A percentile compares a stretch with the other conserved stretches of the same genome.
These are phyloP conservation scores for Micropoecilia bifurca DNA, from an alignment of 2,797 vertebrate genomes.

Conservation along the genomic window DNA sequence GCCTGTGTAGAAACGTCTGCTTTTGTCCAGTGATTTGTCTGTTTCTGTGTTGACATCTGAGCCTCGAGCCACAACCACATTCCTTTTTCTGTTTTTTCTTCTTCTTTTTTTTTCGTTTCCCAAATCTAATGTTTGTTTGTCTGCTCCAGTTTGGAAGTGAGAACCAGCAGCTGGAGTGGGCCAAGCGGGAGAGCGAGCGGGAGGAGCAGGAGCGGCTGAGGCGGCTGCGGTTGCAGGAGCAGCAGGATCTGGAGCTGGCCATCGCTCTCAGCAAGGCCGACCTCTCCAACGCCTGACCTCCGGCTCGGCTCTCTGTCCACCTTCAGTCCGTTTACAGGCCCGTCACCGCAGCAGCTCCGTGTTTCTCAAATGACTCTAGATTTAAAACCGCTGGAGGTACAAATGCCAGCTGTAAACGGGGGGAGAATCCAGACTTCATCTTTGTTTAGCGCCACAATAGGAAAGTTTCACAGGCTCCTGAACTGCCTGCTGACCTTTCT, in stretches of 20 bases:
- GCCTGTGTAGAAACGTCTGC: conserved; percentile 25
- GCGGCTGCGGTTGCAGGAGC: conserved; percentile 89
- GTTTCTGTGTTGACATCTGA: conserved; percentile 19
- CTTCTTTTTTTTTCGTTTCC: neutral
- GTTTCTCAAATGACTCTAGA: conserved; percentile 54
- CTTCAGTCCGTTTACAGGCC: conserved; percentile 16
- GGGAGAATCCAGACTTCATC: conserved; percentile 62
- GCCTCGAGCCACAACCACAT: conserved; percentile 2
- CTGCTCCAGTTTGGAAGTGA: conserved; percentile 92
- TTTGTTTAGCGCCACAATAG: conserved; percentile 49
- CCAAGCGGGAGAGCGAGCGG: conserved; percentile 91
- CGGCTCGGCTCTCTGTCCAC: conserved; percentile 17
- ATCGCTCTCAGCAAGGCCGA: conserved; percentile 95
- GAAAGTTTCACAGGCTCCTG: conserved; percentile 39
- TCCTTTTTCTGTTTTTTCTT: neutral
- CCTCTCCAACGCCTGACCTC: conserved; percentile 81
- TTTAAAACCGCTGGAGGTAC: conserved; percentile 63
- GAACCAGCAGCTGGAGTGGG: conserved; percentile 94
- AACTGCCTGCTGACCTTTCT: conserved; percentile 50
- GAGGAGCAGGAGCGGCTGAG: conserved; percentile 91
- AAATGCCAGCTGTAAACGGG: conserved; percentile 69
- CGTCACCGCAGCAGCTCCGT: conserved; percentile 30
- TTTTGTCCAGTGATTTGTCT: conserved; percentile 10
- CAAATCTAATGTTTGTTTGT: conserved; percentile 36
- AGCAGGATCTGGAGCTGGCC: conserved; percentile 94